Conservation (phyloP, 1,140 invertebrate species). For the Octopus sinensis region DNA sequence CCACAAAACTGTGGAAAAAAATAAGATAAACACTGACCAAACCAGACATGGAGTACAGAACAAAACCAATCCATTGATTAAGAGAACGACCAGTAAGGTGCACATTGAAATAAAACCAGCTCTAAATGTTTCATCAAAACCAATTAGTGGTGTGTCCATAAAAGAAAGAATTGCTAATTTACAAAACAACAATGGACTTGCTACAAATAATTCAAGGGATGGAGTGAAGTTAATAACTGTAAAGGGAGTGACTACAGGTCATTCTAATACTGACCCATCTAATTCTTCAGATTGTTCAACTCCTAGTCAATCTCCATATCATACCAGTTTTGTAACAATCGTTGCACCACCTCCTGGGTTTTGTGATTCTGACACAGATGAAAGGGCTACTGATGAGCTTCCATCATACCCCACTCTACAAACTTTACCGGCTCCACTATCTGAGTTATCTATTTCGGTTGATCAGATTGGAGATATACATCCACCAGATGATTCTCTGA, state of each 20-base stretch:
- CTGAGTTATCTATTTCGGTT: slow-evolving; percentile 18
- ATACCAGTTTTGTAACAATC: not conserved
- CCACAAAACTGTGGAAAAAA: not conserved
- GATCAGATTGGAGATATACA: no score
- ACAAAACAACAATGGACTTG: slow-evolving; percentile 22
- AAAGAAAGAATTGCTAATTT: slow-evolving; percentile 36
- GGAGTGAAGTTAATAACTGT: slow-evolving; percentile 13
- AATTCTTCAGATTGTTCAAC: not conserved
- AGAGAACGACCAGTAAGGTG: not conserved
- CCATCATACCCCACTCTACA: not conserved
- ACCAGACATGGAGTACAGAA: not conserved
- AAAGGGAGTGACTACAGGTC: slow-evolving; percentile 39
- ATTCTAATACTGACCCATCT: slow-evolving; percentile 36
- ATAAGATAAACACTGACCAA: not conserved
- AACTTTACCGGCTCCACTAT: slow-evolving; percentile 44
- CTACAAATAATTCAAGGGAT: not conserved
- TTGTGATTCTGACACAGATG: slow-evolving; percentile 29
- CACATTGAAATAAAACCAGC: slow-evolving; percentile 20
- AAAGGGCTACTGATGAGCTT: not conserved
- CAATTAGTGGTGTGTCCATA: slow-evolving; percentile 28
- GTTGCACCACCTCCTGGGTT: slow-evolving; percentile 40
- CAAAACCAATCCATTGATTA: not conserved
- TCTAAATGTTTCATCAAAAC: slow-evolving; percentile 1
- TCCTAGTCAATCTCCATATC: not conserved
- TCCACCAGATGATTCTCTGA: slow-evolving; percentile 39